Conservation (phyloP, 2,113 vertebrate species). For the Neolamprologus kungweensis region DNA sequence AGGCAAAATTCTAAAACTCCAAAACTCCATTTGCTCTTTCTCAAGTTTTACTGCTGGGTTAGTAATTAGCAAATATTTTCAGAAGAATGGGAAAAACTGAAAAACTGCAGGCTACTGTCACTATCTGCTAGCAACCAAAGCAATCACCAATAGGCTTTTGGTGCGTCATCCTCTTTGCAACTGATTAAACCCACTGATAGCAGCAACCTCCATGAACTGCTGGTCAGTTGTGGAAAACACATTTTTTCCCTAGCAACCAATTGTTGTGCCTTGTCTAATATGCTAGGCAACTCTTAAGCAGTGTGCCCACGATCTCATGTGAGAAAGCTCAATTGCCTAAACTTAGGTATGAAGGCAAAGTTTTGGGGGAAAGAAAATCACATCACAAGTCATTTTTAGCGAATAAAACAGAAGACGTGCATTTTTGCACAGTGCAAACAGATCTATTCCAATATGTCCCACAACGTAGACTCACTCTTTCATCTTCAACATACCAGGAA, state of each 20-base stretch:
- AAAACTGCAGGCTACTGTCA: neutral
- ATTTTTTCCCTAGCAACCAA: neutral
- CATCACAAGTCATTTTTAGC: neutral
- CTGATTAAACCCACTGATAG: neutral
- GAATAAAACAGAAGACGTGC: neutral
- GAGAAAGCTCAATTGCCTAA: neutral
- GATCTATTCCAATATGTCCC: neutral
- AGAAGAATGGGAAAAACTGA: neutral
- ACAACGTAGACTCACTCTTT: neutral
- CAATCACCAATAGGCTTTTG: neutral
- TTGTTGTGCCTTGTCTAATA: neutral
- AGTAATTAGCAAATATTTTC: neutral
- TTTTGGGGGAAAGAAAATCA: accelerated
- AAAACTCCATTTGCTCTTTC: neutral
- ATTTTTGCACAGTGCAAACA: neutral
- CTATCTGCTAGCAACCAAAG: neutral
- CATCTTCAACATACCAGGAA: neutral
- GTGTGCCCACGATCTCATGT: neutral
- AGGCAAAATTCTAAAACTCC: neutral
- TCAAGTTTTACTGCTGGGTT: neutral
- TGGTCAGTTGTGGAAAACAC: neutral
- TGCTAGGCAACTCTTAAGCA: neutral
- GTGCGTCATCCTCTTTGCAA: neutral
- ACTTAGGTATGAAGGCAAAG: neutral
- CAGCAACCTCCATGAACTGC: neutral